Percentiles rank a stretch among this genome's conserved stretches.
phyloP scores from a whole-genome alignment of 2,888 invertebrate species.

The Sycophila texana region DNA sequence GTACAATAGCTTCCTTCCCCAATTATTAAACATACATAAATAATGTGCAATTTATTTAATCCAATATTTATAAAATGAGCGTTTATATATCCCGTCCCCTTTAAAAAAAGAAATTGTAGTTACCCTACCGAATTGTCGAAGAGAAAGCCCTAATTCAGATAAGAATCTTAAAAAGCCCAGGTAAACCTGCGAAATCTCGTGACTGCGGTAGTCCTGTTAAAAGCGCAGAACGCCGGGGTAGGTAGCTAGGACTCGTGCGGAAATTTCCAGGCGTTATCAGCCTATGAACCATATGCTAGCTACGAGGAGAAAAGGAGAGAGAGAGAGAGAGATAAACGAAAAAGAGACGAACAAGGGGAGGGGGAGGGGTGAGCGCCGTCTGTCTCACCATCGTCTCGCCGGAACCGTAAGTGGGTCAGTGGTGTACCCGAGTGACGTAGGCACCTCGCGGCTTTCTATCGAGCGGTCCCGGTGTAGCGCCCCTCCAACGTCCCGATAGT shows the following conservation, averaged over 20 bases:
- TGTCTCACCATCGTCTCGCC: constrained; percentile 13
- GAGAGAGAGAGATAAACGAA: too few relatives aligned
- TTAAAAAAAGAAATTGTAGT: too few relatives aligned
- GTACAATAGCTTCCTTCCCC: too few relatives aligned
- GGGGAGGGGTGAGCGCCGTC: not conserved
- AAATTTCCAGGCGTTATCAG: not conserved
- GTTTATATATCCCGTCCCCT: too few relatives aligned
- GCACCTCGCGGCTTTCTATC: not conserved
- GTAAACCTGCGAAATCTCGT: too few relatives aligned
- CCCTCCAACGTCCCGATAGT: not conserved
- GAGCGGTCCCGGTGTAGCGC: not conserved
- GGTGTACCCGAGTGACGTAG: not conserved
- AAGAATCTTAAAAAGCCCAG: too few relatives aligned
- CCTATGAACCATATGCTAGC: not conserved
- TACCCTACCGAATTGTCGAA: too few relatives aligned
- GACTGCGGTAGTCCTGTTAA: too few relatives aligned
- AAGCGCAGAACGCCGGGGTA: not conserved
- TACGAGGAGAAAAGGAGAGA: not conserved
- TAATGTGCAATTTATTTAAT: too few relatives aligned
- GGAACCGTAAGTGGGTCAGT: constrained; percentile 30
- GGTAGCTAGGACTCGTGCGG: not conserved
- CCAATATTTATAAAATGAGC: too few relatives aligned
- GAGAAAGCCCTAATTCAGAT: too few relatives aligned
- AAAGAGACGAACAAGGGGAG: not conserved
- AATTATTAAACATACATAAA: too few relatives aligned